A percentile compares a stretch with the other conserved stretches of the same genome.
Evolutionary conservation across 2,113 vertebrate species (phyloP).

Genomic region (Micronisus gabar): DNA sequence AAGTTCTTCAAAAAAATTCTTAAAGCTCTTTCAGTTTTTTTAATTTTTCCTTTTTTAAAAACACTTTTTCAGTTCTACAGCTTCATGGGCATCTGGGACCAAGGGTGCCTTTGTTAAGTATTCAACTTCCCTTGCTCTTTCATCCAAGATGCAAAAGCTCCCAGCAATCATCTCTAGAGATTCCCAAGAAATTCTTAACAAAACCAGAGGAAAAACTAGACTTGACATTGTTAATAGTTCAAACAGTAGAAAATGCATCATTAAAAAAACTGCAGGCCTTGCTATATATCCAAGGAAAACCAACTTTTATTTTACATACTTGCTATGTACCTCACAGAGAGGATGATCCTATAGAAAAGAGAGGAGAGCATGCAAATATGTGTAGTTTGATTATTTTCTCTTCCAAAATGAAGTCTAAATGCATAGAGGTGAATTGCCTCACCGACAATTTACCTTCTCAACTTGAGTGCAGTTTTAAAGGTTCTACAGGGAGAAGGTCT

Average conservation of each 20-base stretch:
- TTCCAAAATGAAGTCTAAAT: neutral
- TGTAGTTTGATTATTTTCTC: neutral
- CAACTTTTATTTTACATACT: neutral
- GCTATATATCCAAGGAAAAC: neutral
- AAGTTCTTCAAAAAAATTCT: neutral
- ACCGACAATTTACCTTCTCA: neutral
- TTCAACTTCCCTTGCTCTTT: conserved; percentile 9
- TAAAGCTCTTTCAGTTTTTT: neutral
- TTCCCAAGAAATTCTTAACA: neutral
- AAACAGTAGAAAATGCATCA: neutral
- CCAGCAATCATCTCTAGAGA: conserved; percentile 1
- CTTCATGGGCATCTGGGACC: neutral
- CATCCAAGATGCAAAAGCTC: neutral
- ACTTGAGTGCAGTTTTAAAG: neutral
- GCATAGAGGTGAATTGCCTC: neutral
- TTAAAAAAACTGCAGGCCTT: neutral
- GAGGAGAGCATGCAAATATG: neutral
- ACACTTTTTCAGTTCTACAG: neutral
- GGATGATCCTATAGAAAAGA: neutral
- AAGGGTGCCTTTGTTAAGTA: neutral
- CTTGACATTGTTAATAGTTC: neutral
- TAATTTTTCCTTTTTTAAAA: neutral
- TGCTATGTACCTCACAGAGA: neutral
- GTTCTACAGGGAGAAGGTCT: neutral
- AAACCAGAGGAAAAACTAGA: neutral